Evolutionary conservation across 1,140 invertebrate species (phyloP), one percentile per base, ranked within the genome.

Genomic region (Tetramorium parvispinum): DNA sequence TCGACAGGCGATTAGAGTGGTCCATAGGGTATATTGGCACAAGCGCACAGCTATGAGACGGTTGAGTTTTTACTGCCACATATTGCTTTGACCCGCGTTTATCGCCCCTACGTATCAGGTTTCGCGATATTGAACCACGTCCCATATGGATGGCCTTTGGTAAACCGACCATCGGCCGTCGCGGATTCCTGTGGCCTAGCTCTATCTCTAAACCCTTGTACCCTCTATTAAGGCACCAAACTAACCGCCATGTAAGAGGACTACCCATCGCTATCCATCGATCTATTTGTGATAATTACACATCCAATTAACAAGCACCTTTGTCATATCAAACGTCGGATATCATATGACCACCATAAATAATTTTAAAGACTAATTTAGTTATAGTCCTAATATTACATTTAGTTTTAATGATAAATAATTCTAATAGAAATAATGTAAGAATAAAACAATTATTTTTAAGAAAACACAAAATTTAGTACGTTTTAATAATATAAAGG

Each of bases 111-210:
- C 18, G 59, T 77, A 71, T 87, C 81, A 73, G 61, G n/a, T 87
- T 85, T 73, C 40, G 18, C 32, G 76, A 79, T 86, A 87, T 87
- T 59, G 78, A 70, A 85, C 79, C 63, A 65, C 71, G 55, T 61
- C 81, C 57, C 43, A 37, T 59, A 59, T n/a, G 66, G 77, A 68
- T 81, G 75, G 76, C 63, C 70, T 85, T 87, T 43, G 87, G 87
- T 86, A 73, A 91, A 85, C 88, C 75, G 37, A 73, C 32, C 66
- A 75, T 71, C n/a, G 51, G 27, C 55, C 77, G 32, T 85, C 88
- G 65, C 76, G 78, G 75, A 90, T 91, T 91, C 87, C 85, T 90
- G 88, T 59, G 91, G 88, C 55, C 18, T 13, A 4, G 1, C 27
- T 16, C 46, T 46, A 87, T 87, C 66, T 87, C 85, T 55, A 18